These are phyloP conservation scores for Acleris holmiana DNA, from an alignment of 2,888 invertebrate genomes.

Conservation along the genomic window DNA sequence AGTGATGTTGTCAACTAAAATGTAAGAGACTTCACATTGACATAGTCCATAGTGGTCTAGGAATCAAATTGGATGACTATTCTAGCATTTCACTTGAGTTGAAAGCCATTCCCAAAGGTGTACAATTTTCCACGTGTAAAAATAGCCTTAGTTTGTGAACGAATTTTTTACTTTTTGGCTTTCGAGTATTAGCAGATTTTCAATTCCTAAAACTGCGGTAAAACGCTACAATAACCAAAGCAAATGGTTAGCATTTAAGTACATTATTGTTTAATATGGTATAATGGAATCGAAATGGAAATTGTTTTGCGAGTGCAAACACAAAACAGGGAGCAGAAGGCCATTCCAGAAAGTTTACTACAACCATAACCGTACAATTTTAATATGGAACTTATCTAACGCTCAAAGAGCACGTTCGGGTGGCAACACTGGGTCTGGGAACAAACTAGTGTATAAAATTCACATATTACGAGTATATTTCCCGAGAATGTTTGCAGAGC, in stretches of 20 bases:
- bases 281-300: slow-evolving; percentile 21
- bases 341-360: slow-evolving; percentile 26
- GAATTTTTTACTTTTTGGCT: not conserved
- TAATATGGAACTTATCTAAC: slow-evolving; percentile 35
- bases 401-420: slow-evolving; percentile 25
- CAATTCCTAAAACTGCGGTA: too few relatives aligned
- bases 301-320: slow-evolving; percentile 20
- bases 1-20: too few relatives aligned
- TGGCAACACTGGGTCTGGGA: slow-evolving; percentile 12
- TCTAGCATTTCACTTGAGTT: too few relatives aligned
- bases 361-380: slow-evolving; percentile 29
- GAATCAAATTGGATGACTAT: too few relatives aligned
- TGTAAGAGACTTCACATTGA: too few relatives aligned
- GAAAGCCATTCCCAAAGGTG: too few relatives aligned
- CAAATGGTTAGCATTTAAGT: not conserved
- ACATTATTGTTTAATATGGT: slow-evolving; percentile 21
- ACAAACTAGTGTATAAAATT: slow-evolving; percentile 31
- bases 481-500: slow-evolving; percentile 26
- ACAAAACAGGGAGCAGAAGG: slow-evolving; percentile 2
- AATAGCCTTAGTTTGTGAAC: too few relatives aligned
- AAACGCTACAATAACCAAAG: too few relatives aligned
- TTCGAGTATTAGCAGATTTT: not conserved
- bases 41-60: too few relatives aligned
- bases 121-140: too few relatives aligned
- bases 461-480: slow-evolving; percentile 26